Conservation (phyloP, 2,888 invertebrate genomes). For the Nephrocerus scutellatus region DNA sequence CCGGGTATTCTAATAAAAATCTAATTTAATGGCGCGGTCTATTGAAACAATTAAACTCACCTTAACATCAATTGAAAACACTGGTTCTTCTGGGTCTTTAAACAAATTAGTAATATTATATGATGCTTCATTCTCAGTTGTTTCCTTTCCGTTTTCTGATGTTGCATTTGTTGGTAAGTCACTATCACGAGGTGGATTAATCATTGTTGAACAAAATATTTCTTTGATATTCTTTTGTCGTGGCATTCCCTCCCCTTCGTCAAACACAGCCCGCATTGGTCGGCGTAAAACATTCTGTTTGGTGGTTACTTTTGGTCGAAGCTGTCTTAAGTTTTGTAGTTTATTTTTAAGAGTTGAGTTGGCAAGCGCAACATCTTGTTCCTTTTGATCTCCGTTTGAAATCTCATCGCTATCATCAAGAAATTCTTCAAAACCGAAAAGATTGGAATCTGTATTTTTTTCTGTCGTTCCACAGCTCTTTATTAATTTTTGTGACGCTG, state of each 20-base stretch:
- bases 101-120: no score
- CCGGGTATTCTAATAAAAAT: conserved; percentile 26
- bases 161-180: conserved; percentile 3
- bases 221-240: conserved; percentile 33
- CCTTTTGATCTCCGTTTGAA: conserved; percentile 1
- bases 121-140: conserved; percentile 15
- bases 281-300: conserved; percentile 1
- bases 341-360: conserved; percentile 28
- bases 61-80: conserved; percentile 35
- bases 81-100: conserved; percentile 34
- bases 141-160: conserved; percentile 8
- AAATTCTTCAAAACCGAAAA: conserved; percentile 40
- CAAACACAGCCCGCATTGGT: conserved; percentile 22
- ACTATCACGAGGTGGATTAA: conserved; percentile 15
- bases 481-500: background rate
- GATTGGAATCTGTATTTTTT: conserved; percentile 12
- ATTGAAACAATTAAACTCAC: conserved; percentile 21
- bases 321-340: conserved; percentile 27
- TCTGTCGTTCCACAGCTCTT: no score
- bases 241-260: conserved; percentile 16
- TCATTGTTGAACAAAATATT: conserved; percentile 41
- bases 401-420: conserved; percentile 18
- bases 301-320: conserved; percentile 26
- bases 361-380: conserved; percentile 8
- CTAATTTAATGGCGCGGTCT: background rate